These are phyloP conservation scores for Tiliacea citrago DNA, from an alignment of 2,888 invertebrate genomes.

Conservation along the genomic window DNA sequence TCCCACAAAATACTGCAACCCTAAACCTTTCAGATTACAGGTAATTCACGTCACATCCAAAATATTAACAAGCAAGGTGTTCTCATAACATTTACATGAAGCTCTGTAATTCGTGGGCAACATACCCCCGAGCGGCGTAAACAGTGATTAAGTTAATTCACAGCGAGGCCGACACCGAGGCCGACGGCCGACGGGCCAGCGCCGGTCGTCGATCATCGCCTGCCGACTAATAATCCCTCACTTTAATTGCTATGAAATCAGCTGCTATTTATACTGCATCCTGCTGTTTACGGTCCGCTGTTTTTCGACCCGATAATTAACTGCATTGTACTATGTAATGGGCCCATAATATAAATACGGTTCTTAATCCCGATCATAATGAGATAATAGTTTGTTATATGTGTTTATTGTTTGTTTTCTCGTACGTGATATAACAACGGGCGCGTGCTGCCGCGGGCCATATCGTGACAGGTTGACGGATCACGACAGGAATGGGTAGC, in stretches of 20 bases:
- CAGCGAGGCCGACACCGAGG: constrained; percentile 49
- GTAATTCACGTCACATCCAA: constrained; percentile 32
- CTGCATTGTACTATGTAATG: constrained; percentile 53
- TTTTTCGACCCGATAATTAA: constrained; percentile 61
- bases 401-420: constrained; percentile 42
- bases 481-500: constrained; percentile 40
- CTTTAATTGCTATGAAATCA: constrained; percentile 79
- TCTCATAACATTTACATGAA: constrained; percentile 48
- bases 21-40: not conserved
- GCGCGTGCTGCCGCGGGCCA: constrained; percentile 37
- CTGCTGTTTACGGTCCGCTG: constrained; percentile 52
- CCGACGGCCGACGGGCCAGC: constrained; percentile 68
- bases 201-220: constrained; percentile 62
- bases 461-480: constrained; percentile 59
- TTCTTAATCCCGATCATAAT: constrained; percentile 33
- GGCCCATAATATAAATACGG: constrained; percentile 36
- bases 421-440: constrained; percentile 18
- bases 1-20: not conserved
- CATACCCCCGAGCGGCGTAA: constrained; percentile 55
- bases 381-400: constrained; percentile 52
- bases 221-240: constrained; percentile 72
- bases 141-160: constrained; percentile 69
- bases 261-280: constrained; percentile 72
- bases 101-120: constrained; percentile 54
- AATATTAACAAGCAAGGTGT: constrained; percentile 47